Conservation (phyloP, 2,797 vertebrate species). For the Phaenicophaeus curvirostris region DNA sequence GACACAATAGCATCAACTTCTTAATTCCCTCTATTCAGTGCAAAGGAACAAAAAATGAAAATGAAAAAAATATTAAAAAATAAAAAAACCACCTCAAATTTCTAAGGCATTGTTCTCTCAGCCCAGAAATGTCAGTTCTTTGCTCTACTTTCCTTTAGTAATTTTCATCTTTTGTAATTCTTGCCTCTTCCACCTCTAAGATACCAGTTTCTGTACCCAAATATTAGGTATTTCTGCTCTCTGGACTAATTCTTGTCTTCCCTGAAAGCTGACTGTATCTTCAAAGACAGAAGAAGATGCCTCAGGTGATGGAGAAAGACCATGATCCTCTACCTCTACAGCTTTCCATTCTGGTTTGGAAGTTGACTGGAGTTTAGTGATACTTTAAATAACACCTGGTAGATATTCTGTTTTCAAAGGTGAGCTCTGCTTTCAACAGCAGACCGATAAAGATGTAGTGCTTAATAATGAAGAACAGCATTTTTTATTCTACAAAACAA, state of each 20-base stretch:
- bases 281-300: background rate
- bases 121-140: background rate
- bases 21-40: background rate
- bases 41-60: too few species aligned
- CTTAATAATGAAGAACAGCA: slow-evolving; percentile 55
- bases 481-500: slow-evolving; percentile 66
- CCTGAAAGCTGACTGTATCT: background rate
- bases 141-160: background rate
- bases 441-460: slow-evolving; percentile 45
- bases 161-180: background rate
- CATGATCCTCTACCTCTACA: background rate
- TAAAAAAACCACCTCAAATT: background rate
- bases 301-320: background rate
- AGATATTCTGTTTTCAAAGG: background rate
- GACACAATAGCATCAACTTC: background rate
- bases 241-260: background rate
- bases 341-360: background rate
- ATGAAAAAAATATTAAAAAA: too few species aligned
- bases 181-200: background rate
- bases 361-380: background rate
- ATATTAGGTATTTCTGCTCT: background rate
- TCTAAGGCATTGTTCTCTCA: background rate
- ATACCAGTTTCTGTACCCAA: background rate
- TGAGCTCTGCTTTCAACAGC: slow-evolving; percentile 21
- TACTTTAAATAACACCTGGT: background rate